Percentiles rank a stretch among this genome's conserved stretches.
Evolutionary conservation across 2,888 invertebrate species (phyloP).

Genomic region (Thera britannica): DNA sequence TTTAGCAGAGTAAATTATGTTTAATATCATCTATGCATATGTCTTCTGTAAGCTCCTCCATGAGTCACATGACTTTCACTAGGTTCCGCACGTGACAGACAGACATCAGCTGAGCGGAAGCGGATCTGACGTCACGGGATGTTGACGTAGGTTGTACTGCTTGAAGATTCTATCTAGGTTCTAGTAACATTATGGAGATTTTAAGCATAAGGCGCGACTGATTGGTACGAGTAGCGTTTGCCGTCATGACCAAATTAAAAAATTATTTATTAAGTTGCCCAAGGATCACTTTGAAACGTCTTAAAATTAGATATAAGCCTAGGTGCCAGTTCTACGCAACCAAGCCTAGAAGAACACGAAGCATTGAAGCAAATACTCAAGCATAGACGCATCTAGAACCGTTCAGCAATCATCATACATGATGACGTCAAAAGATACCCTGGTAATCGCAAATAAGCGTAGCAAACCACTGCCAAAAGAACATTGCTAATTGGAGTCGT

Average conservation of each 20-base stretch:
- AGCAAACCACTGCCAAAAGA: background rate
- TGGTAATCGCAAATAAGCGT: background rate
- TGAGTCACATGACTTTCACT: conserved; percentile 57
- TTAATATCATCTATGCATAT: no score
- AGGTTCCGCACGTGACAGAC: conserved; percentile 56
- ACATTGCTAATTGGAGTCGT: conserved; percentile 29
- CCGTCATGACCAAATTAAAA: no score
- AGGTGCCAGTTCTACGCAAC: no score
- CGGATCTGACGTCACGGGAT: conserved; percentile 78
- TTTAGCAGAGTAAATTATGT: no score
- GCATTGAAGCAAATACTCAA: no score
- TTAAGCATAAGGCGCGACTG: no score
- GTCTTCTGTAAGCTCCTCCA: background rate
- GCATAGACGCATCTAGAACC: background rate
- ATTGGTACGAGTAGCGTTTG: no score
- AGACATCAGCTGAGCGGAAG: conserved; percentile 76
- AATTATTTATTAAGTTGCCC: no score
- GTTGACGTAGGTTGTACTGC: conserved; percentile 60
- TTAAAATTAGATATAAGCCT: no score
- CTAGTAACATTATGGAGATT: no score
- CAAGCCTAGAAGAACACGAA: no score
- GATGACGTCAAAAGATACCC: background rate
- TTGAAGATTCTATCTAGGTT: background rate
- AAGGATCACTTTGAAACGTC: no score
- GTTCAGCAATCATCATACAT: background rate